Evolutionary conservation across 2,797 vertebrate species (phyloP), one percentile per base, ranked within the genome.

Genomic region (Danio tinwini): DNA sequence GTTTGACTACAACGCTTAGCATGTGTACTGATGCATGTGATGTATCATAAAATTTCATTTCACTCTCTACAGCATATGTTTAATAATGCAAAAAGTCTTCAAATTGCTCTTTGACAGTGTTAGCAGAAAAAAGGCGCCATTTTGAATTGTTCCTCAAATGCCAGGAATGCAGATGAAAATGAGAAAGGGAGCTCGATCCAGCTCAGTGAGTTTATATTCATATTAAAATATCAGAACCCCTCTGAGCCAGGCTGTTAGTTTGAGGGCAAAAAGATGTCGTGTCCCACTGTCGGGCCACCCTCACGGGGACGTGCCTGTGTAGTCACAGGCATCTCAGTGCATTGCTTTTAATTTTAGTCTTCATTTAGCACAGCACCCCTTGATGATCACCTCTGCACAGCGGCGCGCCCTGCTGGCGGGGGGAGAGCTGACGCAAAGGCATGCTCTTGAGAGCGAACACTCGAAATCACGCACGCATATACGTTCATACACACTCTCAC

Each of bases 331-430:
- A 78, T 83, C 74, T 39, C 53, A 56, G 74, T 82, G 50, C 73
- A 47, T 70, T 76, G 80, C 71, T 87, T 85, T 84, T 84, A 82
- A 85, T 87, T 85, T 87, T 84, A 84, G 80, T 78, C 81, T 80
- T 79, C 70, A 74, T 81, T 83, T 82, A 86, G 81, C 39, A 40
- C 65, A 77, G 53, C 77, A 80, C 72, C 79, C 58, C 68, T 69
- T 71, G 75, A 69, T 80, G 76, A 55, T 80, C 77, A 63, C 75
- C 76, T 71, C 42, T 82, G 84, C 62, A 58, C 73, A 62, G 71
- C 40, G 81, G 81, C 68, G 75, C 84, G 61, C 81, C 86, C 83
- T 84, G 56, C 79, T 85, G 85, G 82, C n/a, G 8, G 77, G 85
- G 81, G 49, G 55, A 61, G 50, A 47, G 44, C 63, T 7, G 7